These are phyloP conservation scores for Noturus placidus DNA, from an alignment of 2,113 vertebrate genomes.

Conservation along the genomic window DNA sequence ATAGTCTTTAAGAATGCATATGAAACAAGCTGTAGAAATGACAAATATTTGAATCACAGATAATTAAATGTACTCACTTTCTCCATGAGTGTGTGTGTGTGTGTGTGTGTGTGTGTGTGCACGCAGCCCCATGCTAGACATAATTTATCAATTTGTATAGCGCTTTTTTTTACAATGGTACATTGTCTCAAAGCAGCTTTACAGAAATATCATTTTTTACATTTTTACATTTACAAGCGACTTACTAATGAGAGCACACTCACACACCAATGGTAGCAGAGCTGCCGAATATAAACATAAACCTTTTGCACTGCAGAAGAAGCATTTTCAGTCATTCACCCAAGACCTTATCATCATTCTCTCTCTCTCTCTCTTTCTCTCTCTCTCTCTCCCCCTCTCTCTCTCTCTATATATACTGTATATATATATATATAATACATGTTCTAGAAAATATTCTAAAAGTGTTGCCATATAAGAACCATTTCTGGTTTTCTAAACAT, in stretches of 20 bases:
- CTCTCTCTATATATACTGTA: no score
- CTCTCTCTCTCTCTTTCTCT: no score
- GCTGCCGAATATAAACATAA: no score
- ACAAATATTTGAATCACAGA: neutral
- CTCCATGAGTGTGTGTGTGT: neutral
- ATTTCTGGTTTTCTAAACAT: neutral
- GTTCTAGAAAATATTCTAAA: neutral
- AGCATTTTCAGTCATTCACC: neutral
- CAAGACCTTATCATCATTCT: neutral
- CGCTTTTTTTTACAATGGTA: no score
- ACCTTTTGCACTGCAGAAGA: constrained; percentile 37
- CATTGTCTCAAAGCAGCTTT: no score
- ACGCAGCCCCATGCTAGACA: constrained; percentile 15
- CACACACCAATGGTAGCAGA: no score
- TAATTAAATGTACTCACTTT: neutral
- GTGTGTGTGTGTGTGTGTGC: constrained; percentile 5
- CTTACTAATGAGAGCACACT: no score
- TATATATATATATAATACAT: neutral
- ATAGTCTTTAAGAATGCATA: neutral
- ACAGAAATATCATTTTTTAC: no score
- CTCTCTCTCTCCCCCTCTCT: no score
- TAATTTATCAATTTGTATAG: no score
- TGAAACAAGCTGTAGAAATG: neutral
- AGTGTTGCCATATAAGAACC: neutral
- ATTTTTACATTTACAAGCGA: no score